Evolutionary conservation across 2,797 vertebrate species (phyloP).

Genomic region (Spondyliosoma cantharus): DNA sequence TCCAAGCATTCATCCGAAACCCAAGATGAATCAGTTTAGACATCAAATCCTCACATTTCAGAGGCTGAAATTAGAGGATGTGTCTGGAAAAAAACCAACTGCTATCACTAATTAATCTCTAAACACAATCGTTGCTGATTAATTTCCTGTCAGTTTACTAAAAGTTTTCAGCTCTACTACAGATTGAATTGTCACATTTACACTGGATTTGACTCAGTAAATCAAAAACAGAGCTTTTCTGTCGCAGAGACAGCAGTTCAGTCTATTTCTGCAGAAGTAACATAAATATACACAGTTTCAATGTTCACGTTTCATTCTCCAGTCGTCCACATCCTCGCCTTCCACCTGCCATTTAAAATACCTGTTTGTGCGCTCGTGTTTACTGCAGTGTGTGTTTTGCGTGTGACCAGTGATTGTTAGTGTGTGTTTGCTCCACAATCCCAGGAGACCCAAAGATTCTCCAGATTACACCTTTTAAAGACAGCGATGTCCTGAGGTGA

Average conservation of each 20-base stretch:
- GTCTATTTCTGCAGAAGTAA: constrained; percentile 14
- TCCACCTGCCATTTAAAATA: constrained; percentile 23
- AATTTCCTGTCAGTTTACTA: neutral
- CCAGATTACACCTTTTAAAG: constrained; percentile 52
- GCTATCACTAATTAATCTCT: neutral
- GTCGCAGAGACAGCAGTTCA: neutral
- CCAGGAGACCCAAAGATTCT: constrained; percentile 35
- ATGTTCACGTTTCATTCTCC: constrained; percentile 16
- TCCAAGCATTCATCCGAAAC: no score
- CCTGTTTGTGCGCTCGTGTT: constrained; percentile 27
- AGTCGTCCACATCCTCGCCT: neutral
- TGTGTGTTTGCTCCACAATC: constrained; percentile 38
- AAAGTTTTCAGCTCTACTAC: neutral
- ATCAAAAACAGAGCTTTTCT: neutral
- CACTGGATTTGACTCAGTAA: neutral
- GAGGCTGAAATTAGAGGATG: neutral
- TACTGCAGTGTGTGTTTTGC: constrained; percentile 45
- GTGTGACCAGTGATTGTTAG: constrained; percentile 61
- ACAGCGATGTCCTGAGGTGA: constrained; percentile 52
- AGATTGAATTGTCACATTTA: neutral
- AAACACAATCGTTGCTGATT: neutral
- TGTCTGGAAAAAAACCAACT: neutral
- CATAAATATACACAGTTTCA: neutral
- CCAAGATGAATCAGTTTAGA: neutral
- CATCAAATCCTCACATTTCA: neutral